Evolutionary conservation across 1,140 invertebrate genomes (phyloP).

Genomic region (Helicoverpa armigera): DNA sequence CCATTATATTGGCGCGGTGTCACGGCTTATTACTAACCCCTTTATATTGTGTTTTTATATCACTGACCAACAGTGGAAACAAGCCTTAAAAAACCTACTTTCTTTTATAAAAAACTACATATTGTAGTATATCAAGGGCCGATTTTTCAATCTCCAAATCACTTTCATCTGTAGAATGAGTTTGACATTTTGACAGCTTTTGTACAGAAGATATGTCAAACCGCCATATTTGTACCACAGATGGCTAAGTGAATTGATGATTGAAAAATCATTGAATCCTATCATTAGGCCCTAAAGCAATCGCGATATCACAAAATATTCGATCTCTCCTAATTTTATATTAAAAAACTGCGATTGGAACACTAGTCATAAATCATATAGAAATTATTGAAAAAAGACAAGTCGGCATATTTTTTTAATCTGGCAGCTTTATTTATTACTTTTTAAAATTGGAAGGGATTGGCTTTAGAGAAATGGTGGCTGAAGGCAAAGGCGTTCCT

Average conservation of each 20-base stretch:
- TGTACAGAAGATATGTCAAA: no score
- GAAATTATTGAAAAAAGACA: slow-evolving; percentile 21
- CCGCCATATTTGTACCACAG: no score
- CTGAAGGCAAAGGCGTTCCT: slow-evolving; percentile 13
- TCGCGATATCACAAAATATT: slow-evolving; percentile 23
- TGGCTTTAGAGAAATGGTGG: slow-evolving; percentile 22
- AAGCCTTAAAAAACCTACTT: not conserved
- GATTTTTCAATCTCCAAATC: no score
- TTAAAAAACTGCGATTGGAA: slow-evolving; percentile 31
- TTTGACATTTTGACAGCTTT: no score
- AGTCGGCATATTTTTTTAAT: slow-evolving; percentile 25
- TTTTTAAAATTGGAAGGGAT: slow-evolving; percentile 11
- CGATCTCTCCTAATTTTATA: slow-evolving; percentile 38
- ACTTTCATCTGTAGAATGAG: no score
- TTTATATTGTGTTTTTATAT: not conserved
- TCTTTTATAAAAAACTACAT: slow-evolving; percentile 6
- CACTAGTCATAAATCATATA: slow-evolving; percentile 42
- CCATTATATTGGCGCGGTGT: not conserved
- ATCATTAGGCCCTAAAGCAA: not conserved
- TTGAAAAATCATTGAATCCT: not conserved
- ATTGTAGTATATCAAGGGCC: not conserved
- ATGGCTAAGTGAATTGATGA: no score
- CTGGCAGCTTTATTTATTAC: slow-evolving; percentile 47
- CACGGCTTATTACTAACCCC: slow-evolving; percentile 15
- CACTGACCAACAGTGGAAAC: not conserved